Evolutionary conservation across 1,140 invertebrate genomes (phyloP), one percentile per base, ranked within the genome.

Genomic region (Centruroides sculpturatus): DNA sequence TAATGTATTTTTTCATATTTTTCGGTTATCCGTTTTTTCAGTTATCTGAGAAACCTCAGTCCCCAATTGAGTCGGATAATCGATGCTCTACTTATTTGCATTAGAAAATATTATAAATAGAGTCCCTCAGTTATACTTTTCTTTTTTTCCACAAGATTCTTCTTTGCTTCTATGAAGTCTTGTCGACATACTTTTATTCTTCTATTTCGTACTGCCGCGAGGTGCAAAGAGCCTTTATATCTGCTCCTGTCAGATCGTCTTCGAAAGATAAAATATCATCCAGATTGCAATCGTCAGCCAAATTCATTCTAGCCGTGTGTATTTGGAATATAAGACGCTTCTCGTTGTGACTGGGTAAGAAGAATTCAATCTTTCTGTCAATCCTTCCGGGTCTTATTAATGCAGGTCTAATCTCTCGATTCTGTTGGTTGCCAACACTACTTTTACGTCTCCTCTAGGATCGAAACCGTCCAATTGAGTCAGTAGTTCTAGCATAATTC

Each of bases 171-270:
- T 71, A 91, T 91, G 73, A 99, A 99, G 75, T 99, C 96, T 75
- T 99, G 96, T 79, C 94, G 98, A 46, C 92, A 99, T 11, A 99
- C 97, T 77, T 98, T 98, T 96, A 99, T 99, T 67, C 96, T 83
- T 59, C 97, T 82, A 75, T 99, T 96, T 67, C 97, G 78, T 41
- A 99, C 74, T 34, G 97, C 97, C 85, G 99, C 90, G 13, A 99
- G 76, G 97, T 99, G 76, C 97, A 99, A 71, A 99, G 98, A 13
- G 97, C 96, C 88, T 85, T 86, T 56, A 86, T 85, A 73, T 86
- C 84, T 68, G 97, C 97, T 36, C 97, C 97, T 55, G 94, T 98
- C 0, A 99, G 80, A 79, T 99, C 97, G 81, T 99, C 97, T 73
- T 99, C 99, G 4, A 95, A 88, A 89, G 97, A 95, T 59, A 99